Evolutionary conservation across 2,113 vertebrate species (phyloP), one percentile per base, ranked within the genome.

Genomic region (Varanus komodoensis): DNA sequence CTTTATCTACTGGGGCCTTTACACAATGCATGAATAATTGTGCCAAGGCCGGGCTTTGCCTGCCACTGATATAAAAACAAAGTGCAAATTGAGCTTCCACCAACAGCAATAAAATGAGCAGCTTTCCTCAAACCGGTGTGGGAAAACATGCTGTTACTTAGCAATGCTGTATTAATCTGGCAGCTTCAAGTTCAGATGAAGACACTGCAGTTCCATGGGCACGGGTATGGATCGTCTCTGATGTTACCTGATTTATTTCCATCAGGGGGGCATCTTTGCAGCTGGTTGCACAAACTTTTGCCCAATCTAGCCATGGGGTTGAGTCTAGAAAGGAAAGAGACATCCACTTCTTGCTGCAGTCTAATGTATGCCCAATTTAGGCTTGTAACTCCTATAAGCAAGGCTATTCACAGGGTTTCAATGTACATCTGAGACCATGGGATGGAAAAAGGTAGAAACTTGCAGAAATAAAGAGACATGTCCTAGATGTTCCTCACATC

Each of bases 31-130:
- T 85, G 61, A 81, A 85, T 84, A 74, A 85, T 79, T 71, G 15
- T 50, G 9, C 15, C 38, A n/a, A 50, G 27, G 44, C 82, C n/a
- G 52, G 32, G 50, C 82, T 80, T 71, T 79, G 48, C 80, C 61
- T 61, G 86, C 14, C 29, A 78, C 61, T n/a, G 38, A 32, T 52
- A 48, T 71, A 38, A 84, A 71, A 88, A 86, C 50, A 91, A 52
- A 11, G 48, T 74, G 29, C 6, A 1, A 81, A 83, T 91, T 77
- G 15, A 73, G 3, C 34, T 90, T 11, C 74, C 27, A 23, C 68
- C 44, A 80, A 80, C 34, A 73, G 90, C 82, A 91, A 25, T 83
- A 92, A 92, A 91, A 29, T 48, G n/a, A 88, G 82, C n/a, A 0
- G 3, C 38, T 8, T 88, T 82, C 86, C 68, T 73, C 86, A 79